Base-by-base conservation (phyloP, 2,113 vertebrate species). In the Lagopus leucura region DNA sequence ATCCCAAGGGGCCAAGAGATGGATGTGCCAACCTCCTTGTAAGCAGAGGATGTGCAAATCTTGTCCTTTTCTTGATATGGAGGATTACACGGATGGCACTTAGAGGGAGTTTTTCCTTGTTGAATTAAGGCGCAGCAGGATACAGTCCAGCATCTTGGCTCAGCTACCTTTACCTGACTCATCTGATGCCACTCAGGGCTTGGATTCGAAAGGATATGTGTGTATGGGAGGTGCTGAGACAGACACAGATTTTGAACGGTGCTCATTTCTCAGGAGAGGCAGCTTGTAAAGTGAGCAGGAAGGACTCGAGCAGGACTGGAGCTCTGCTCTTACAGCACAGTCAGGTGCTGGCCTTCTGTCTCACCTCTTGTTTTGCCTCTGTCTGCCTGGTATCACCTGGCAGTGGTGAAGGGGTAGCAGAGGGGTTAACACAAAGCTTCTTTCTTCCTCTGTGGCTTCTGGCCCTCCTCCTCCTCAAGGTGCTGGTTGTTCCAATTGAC, bases 321-420 rank as follows among this genome's bases (percentile, higher is more conserved):
- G 5, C 32, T 7, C 28, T n/a, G 5, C 36, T 19, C 14, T 13
- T 3, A 20, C 15, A 9, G 22, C 0, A 0, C 3, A 21, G 28
- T n/a, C 40, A 8, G 13, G 2, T 47, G 13, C 8, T 14, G 19
- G 20, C 66, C 27, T 65, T 45, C 50, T 36, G 21, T 38, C 45
- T 78, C 36, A 5, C 2, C 0, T 30, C 69, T 57, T 28, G 28
- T 38, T 86, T 48, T 48, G 14, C 15, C 34, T 54, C 17, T 32
- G 15, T 74, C 15, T 30, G 52, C 61, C 17, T n/a, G 12, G 19
- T 11, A 3, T 73, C 28, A 18, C 4, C 74, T 84, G 60, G 17
- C 36, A 21, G 19, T n/a, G 42, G 28, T 25, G 50, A 17, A 50
- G 57, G 70, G n/a, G 15, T 63, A 54, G 4, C 70, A 69, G 70